phyloP scores from a whole-genome alignment of 1,140 invertebrate genomes.

The Lanistes nyassanus region DNA sequence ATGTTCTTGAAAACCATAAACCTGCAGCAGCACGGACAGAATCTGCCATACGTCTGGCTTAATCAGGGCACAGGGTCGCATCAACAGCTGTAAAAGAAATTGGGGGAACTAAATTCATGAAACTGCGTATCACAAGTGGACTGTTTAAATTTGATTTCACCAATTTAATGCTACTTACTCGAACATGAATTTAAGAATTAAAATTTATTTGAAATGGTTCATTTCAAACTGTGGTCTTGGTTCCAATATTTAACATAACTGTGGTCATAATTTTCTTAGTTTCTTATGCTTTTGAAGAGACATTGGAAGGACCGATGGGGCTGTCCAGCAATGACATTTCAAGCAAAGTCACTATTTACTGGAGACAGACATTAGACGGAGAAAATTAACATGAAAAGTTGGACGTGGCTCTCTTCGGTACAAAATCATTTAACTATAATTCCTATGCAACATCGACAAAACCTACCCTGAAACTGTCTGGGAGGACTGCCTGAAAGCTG shows the following conservation, averaged over 20 bases:
- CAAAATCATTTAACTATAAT: background rate
- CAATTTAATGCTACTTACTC: no score
- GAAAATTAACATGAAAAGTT: no score
- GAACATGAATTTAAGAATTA: no score
- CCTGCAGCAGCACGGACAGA: constrained; percentile 50
- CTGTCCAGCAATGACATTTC: no score
- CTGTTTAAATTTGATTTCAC: no score
- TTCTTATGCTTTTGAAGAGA: background rate
- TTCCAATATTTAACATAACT: background rate
- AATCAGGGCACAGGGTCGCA: constrained; percentile 63
- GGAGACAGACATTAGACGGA: no score
- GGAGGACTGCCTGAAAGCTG: constrained; percentile 44
- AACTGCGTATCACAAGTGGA: background rate
- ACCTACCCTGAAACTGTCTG: constrained; percentile 61
- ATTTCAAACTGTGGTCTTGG: no score
- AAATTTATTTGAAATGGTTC: no score
- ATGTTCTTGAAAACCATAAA: constrained; percentile 50
- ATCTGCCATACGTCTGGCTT: constrained; percentile 57
- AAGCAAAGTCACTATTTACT: no score
- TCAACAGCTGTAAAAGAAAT: constrained; percentile 45
- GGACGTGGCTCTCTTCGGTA: no score
- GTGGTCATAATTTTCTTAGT: background rate
- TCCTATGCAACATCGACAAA: no score
- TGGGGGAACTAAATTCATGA: background rate
- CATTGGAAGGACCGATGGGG: no score